Base-by-base conservation (phyloP, 2,113 vertebrate genomes). In the Arvicanthis niloticus region DNA sequence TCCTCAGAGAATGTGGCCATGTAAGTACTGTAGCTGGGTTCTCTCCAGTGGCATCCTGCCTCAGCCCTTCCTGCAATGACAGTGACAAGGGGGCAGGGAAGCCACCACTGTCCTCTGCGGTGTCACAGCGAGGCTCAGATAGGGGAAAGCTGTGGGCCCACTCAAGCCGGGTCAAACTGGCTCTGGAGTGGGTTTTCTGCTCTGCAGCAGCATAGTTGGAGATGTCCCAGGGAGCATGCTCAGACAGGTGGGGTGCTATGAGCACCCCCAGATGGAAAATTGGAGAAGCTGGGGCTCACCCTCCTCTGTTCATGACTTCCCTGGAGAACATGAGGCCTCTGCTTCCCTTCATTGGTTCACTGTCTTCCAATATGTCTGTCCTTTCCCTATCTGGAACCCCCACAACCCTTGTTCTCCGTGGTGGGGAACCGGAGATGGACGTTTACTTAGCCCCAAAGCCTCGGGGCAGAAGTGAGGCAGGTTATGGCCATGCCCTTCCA, bases 221-320 rank as follows among this genome's bases (percentile, higher is more conserved):
- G 82, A 65, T 29, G 19, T 4, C 13, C 11, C 48, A 9, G 22
- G 40, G 17, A 1, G 2, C 0, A 0, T 42, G 81, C 37, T 62
- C 53, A 29, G 70, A 22, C 11, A 0, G 7, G 12, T 2, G 31
- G 82, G 58, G 11, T 4, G 6, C 81, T 1, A 0, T 19, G 31
- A 48, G 12, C 42, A 48, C 13, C 68, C 62, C 56, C 70, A 85
- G 51, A 22, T 5, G 29, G 81, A 88, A 48, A 42, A 75, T 34
- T 0, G 12, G 21, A 58, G n/a, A 19, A 26, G 45, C 8, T 11
- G 7, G 45, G 22, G 17, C 56, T 89, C 24, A 0, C 70, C n/a
- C 12, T 60, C 10, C 40, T 62, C 67, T 86, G 51, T 26, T 10
- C 7, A 4, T 9, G 68, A 7, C 7, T 24, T 40, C 51, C 87